Conservation (phyloP, 2,888 invertebrate genomes). For the Idaea biselata region DNA sequence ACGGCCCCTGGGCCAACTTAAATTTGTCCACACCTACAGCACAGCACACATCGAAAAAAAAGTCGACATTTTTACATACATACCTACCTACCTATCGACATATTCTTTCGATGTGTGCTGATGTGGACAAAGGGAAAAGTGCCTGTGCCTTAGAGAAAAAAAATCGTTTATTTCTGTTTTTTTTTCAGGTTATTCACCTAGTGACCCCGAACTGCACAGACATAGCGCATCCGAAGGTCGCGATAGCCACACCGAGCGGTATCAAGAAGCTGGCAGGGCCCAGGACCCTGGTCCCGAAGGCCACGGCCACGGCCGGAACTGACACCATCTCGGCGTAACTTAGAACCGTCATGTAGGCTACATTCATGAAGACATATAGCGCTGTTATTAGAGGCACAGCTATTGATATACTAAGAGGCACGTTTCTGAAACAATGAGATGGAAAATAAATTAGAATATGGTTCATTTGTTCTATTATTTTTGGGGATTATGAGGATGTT, state of each 20-base stretch:
- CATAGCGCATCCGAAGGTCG: conserved; percentile 89
- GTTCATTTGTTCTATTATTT: too few species aligned
- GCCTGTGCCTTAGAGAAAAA: too few species aligned
- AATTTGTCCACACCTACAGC: too few species aligned
- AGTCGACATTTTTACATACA: too few species aligned
- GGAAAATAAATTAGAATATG: not conserved
- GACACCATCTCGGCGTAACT: conserved; percentile 85
- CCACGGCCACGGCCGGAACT: conserved; percentile 90
- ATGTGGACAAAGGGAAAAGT: too few species aligned
- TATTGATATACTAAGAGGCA: conserved; percentile 88
- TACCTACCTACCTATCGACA: too few species aligned
- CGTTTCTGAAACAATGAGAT: conserved; percentile 81
- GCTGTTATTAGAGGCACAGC: conserved; percentile 90
- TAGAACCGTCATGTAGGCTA: conserved; percentile 92
- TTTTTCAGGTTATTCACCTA: conserved; percentile 65
- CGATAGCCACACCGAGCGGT: conserved; percentile 88
- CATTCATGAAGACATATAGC: conserved; percentile 90
- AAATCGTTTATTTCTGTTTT: too few species aligned
- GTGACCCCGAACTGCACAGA: conserved; percentile 89
- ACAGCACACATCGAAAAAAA: too few species aligned
- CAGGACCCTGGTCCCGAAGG: conserved; percentile 84
- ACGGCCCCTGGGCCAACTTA: too few species aligned
- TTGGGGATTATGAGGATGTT: too few species aligned
- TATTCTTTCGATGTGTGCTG: too few species aligned
- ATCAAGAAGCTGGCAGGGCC: conserved; percentile 85